These are phyloP conservation scores for Drosophila greeni DNA, from an alignment of 2,888 invertebrate genomes.

Conservation along the genomic window DNA sequence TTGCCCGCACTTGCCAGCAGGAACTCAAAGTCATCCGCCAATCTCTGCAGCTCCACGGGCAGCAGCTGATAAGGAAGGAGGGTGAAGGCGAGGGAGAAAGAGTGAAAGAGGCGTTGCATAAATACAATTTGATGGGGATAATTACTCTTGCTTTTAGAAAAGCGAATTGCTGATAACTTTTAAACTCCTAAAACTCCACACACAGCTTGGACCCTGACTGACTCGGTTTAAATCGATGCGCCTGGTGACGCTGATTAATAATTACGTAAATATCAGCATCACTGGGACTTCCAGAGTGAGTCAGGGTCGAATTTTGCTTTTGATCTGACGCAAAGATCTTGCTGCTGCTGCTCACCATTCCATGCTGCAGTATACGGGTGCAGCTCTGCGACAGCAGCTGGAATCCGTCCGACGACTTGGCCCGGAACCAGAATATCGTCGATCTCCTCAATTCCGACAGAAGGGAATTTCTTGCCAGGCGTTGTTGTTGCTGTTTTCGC, in stretches of 20 bases:
- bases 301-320: background rate
- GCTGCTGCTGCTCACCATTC: slow-evolving; percentile 30
- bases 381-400: slow-evolving; percentile 57
- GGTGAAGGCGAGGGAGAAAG: background rate
- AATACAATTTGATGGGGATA: slow-evolving; percentile 13
- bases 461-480: slow-evolving; percentile 23
- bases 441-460: slow-evolving; percentile 48
- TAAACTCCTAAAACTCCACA: no score
- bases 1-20: slow-evolving; percentile 58
- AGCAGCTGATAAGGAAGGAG: slow-evolving; percentile 17
- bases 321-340: background rate
- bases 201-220: background rate
- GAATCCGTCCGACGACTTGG: slow-evolving; percentile 46
- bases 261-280: background rate
- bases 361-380: slow-evolving; percentile 67
- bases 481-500: slow-evolving; percentile 30
- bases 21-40: slow-evolving; percentile 74
- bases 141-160: background rate
- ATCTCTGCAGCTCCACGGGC: slow-evolving; percentile 49
- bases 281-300: background rate
- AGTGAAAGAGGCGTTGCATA: slow-evolving; percentile 20
- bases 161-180: background rate
- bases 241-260: background rate
- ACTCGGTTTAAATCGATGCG: background rate
- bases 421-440: slow-evolving; percentile 61